These are phyloP conservation scores for Cyrtonyx montezumae DNA, from an alignment of 2,113 vertebrate species.

Conservation along the genomic window DNA sequence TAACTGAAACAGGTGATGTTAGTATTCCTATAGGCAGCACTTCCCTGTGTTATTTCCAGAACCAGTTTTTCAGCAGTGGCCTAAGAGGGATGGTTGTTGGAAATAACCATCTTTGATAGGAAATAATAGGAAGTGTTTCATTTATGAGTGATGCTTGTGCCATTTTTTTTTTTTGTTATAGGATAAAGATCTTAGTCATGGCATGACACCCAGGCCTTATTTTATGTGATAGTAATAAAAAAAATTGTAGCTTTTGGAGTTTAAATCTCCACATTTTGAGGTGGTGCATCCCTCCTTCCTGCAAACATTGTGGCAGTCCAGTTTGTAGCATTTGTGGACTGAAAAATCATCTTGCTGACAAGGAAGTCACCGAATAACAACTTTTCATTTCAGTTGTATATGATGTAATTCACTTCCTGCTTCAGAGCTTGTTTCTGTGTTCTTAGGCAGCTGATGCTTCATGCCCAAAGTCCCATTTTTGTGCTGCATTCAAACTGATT, in stretches of 20 bases:
- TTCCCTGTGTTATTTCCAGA: not conserved
- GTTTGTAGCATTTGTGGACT: not conserved
- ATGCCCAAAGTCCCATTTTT: not conserved
- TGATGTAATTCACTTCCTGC: conserved; percentile 31
- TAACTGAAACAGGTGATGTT: not conserved
- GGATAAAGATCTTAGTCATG: not conserved
- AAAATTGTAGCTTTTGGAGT: not conserved
- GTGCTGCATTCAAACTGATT: not conserved
- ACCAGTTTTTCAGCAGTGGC: not conserved
- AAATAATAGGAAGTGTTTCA: not conserved
- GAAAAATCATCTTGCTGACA: not conserved
- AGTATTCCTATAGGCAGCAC: not conserved
- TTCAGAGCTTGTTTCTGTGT: conserved; percentile 1
- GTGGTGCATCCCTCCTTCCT: not conserved
- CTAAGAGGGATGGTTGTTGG: not conserved
- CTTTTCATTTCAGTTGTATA: not conserved
- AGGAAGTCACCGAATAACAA: not conserved
- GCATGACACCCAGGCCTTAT: not conserved
- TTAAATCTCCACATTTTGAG: not conserved
- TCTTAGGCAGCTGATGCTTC: conserved; percentile 1
- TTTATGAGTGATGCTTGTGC: not conserved
- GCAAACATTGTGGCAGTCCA: not conserved
- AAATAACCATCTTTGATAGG: not conserved
- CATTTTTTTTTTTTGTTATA: not conserved
- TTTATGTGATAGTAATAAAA: not conserved